These are phyloP conservation scores for Craniophora ligustri DNA, from an alignment of 2,888 invertebrate species.

Conservation along the genomic window DNA sequence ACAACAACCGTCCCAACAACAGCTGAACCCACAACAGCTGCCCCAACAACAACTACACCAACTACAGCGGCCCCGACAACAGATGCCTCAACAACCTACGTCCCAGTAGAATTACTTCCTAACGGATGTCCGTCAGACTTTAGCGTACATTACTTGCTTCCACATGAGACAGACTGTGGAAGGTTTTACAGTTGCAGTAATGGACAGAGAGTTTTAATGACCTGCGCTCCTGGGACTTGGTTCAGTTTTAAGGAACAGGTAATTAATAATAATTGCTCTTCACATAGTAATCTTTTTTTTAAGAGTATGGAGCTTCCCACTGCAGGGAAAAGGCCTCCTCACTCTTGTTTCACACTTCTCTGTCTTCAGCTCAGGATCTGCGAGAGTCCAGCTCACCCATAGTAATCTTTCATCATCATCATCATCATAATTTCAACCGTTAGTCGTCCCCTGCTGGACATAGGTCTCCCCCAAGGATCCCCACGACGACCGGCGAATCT, in stretches of 20 bases:
- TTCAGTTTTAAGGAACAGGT: slow-evolving; percentile 68
- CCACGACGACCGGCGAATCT: too few relatives aligned
- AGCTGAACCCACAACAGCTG: slow-evolving; percentile 9
- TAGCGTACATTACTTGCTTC: slow-evolving; percentile 59
- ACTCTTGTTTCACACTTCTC: too few relatives aligned
- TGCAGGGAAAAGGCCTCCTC: too few relatives aligned
- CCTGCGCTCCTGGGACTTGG: slow-evolving; percentile 58
- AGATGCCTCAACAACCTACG: too few relatives aligned
- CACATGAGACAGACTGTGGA: slow-evolving; percentile 68
- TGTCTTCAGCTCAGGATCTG: too few relatives aligned
- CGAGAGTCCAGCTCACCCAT: too few relatives aligned
- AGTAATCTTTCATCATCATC: too few relatives aligned
- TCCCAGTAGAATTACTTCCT: slow-evolving; percentile 52
- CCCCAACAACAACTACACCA: slow-evolving; percentile 8
- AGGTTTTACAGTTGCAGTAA: slow-evolving; percentile 66
- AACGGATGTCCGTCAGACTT: slow-evolving; percentile 71
- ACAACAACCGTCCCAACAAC: slow-evolving; percentile 13
- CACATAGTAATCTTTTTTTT: too few relatives aligned
- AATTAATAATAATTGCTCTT: neutral
- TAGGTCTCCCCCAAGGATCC: too few relatives aligned
- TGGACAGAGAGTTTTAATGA: slow-evolving; percentile 57
- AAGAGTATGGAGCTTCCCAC: too few relatives aligned
- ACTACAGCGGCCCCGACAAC: neutral
- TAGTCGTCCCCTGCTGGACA: too few relatives aligned
- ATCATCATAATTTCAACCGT: too few relatives aligned